Conservation (phyloP, 2,888 invertebrate genomes). For the Stenichneumon culpator region DNA sequence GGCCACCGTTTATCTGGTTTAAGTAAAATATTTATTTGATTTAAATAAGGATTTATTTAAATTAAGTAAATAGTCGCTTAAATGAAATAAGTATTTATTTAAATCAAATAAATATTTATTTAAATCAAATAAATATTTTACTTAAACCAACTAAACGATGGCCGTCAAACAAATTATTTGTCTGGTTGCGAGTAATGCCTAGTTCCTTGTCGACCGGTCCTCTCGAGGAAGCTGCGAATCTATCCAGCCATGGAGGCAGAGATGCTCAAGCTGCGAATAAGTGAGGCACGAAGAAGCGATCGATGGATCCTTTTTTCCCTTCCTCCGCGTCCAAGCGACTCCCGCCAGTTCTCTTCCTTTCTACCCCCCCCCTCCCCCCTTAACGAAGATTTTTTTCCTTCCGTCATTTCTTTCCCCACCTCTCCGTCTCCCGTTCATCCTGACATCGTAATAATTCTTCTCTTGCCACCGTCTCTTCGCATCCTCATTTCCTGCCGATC, state of each 20-base stretch:
- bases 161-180: too few relatives aligned
- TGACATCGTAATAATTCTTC: conserved; percentile 39
- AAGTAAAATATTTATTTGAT: too few relatives aligned
- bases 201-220: conserved; percentile 10
- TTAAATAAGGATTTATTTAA: too few relatives aligned
- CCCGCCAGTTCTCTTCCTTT: conserved; percentile 4
- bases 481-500: conserved; percentile 39
- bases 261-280: conserved; percentile 15
- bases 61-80: too few relatives aligned
- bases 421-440: not conserved
- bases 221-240: conserved; percentile 38
- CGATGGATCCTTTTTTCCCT: conserved; percentile 51
- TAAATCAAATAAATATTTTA: too few relatives aligned
- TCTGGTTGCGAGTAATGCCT: not conserved
- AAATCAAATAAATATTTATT: too few relatives aligned
- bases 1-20: too few relatives aligned
- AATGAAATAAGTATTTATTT: too few relatives aligned
- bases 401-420: conserved; percentile 26
- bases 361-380: not conserved
- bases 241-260: conserved; percentile 49
- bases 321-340: conserved; percentile 24
- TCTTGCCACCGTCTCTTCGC: conserved; percentile 12
- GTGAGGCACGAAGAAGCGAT: conserved; percentile 25
- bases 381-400: conserved; percentile 10
- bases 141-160: too few relatives aligned